Evolutionary conservation across 2,113 vertebrate genomes (phyloP).

Genomic region (Barnardius zonarius): DNA sequence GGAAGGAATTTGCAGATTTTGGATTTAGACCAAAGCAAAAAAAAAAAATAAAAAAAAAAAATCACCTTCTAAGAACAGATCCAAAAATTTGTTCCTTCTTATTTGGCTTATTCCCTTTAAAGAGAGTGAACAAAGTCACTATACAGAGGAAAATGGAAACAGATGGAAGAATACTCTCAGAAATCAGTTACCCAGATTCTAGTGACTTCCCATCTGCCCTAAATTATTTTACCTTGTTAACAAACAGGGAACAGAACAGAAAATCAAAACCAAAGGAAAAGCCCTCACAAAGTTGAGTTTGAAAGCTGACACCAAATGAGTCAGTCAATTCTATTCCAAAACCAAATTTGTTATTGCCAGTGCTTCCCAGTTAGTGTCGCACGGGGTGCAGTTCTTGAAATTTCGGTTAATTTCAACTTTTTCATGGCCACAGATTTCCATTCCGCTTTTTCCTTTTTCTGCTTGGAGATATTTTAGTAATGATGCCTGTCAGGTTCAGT

Average conservation of each 20-base stretch:
- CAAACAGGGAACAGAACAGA: background rate
- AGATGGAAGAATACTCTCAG: slow-evolving; percentile 19
- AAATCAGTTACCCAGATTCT: background rate
- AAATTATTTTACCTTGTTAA: background rate
- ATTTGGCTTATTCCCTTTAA: background rate
- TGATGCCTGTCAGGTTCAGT: background rate
- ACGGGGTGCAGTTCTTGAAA: background rate
- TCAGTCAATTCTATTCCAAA: background rate
- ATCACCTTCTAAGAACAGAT: background rate
- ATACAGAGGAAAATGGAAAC: slow-evolving; percentile 12
- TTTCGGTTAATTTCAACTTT: background rate
- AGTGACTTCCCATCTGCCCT: background rate
- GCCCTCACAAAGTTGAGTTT: background rate
- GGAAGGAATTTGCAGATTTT: background rate
- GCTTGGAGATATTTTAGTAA: background rate
- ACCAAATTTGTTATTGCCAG: background rate
- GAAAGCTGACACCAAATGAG: background rate
- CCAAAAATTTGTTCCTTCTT: background rate
- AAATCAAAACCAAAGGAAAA: slow-evolving; percentile 21
- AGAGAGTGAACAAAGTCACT: background rate
- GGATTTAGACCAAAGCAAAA: background rate
- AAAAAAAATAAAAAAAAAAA: background rate
- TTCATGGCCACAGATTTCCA: background rate
- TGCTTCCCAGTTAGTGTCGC: background rate
- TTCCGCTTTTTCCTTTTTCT: background rate